Evolutionary conservation across 2,888 invertebrate species (phyloP).

Genomic region (Leptarthrus brevirostris): DNA sequence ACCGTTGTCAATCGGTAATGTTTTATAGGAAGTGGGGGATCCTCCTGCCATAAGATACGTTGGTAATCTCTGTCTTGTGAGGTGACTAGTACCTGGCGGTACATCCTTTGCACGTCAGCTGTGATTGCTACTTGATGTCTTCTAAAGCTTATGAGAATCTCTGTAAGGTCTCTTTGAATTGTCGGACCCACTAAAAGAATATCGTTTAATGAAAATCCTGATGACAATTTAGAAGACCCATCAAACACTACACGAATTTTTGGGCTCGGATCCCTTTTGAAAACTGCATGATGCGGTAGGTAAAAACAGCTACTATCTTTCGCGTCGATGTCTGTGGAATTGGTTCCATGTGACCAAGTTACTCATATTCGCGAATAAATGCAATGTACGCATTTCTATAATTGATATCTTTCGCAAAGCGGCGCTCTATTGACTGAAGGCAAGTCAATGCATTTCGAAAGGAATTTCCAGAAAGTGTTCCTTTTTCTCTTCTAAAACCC

Average conservation of each 20-base stretch:
- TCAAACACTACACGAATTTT: constrained; percentile 28
- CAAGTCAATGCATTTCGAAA: not conserved
- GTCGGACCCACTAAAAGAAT: not conserved
- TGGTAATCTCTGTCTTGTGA: too few species aligned
- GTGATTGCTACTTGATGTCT: not conserved
- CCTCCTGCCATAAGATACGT: not conserved
- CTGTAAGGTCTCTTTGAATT: too few species aligned
- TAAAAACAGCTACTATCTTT: not conserved
- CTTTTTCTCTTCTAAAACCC: too few species aligned
- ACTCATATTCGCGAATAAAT: constrained; percentile 55
- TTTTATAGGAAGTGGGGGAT: not conserved
- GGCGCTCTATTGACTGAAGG: not conserved
- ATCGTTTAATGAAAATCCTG: constrained; percentile 31
- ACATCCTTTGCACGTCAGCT: too few species aligned
- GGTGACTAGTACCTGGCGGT: too few species aligned
- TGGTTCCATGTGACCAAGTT: constrained; percentile 55
- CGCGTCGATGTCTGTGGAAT: too few species aligned
- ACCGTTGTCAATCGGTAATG: not conserved
- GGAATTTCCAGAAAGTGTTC: not conserved
- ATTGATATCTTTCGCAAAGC: constrained; percentile 41
- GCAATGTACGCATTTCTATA: constrained; percentile 42
- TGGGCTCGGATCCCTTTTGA: constrained; percentile 3
- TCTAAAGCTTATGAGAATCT: too few species aligned
- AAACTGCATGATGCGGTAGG: constrained; percentile 21
- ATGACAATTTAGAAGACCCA: not conserved